Percentiles rank a stretch among this genome's conserved stretches.
Conservation (phyloP, 2,888 invertebrate genomes). For the Oscheius onirici region DNA sequence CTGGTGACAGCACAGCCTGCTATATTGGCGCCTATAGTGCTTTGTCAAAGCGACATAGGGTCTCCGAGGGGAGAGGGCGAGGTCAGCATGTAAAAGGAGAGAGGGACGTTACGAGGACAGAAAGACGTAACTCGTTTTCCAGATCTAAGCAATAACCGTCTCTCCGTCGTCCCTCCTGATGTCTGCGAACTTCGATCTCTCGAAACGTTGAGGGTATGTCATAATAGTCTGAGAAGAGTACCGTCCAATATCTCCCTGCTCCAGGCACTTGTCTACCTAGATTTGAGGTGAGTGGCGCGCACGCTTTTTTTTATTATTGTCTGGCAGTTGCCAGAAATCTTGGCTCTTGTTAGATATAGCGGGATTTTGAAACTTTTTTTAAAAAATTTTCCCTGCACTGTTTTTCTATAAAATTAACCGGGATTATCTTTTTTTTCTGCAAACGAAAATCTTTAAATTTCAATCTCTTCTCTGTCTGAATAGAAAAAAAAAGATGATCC, state of each 20-base stretch:
- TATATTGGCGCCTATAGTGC: slow-evolving; percentile 19
- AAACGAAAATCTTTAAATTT: no score
- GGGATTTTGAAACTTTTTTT: no score
- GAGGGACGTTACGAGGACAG: not conserved
- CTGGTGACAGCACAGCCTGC: slow-evolving; percentile 13
- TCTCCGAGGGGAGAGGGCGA: slow-evolving; percentile 11
- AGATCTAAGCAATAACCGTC: slow-evolving; percentile 52
- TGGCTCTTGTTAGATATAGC: no score
- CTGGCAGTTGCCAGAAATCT: no score
- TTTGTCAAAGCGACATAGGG: slow-evolving; percentile 19
- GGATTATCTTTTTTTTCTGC: no score
- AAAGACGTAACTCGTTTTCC: slow-evolving; percentile 25
- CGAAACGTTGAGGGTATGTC: slow-evolving; percentile 25
- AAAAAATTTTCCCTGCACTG: no score
- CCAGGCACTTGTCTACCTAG: slow-evolving; percentile 31
- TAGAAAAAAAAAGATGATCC: no score
- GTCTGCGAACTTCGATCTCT: slow-evolving; percentile 34
- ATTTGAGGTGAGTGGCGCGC: slow-evolving; percentile 31
- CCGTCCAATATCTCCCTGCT: slow-evolving; percentile 33
- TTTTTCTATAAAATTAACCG: no score
- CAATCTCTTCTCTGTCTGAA: no score
- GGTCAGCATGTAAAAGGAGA: not conserved
- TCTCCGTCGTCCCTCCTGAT: slow-evolving; percentile 45
- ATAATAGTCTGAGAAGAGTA: slow-evolving; percentile 23
- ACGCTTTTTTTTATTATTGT: slow-evolving; percentile 11